Percentiles rank a stretch among this genome's conserved stretches.
These are phyloP conservation scores for Tanytarsus gracilentus DNA, from an alignment of 2,888 invertebrate genomes.

Conservation along the genomic window DNA sequence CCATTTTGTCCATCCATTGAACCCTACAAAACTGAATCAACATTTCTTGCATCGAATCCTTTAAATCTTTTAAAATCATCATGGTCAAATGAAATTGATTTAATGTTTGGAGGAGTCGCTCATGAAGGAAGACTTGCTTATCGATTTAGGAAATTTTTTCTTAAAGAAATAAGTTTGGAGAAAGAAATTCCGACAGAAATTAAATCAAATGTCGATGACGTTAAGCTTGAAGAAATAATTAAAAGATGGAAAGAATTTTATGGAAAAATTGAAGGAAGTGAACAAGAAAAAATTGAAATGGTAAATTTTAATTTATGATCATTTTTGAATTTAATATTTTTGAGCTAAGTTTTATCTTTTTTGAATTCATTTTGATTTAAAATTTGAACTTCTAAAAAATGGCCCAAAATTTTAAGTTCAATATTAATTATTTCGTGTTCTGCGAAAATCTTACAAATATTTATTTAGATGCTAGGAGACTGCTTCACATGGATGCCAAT, in stretches of 20 bases:
- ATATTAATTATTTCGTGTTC: no score
- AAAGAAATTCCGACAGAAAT: not conserved
- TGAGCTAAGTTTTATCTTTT: no score
- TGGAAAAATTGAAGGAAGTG: no score
- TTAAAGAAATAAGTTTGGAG: no score
- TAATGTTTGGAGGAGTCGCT: slow-evolving; percentile 39
- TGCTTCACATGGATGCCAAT: slow-evolving; percentile 40
- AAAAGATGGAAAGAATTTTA: not conserved
- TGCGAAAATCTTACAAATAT: no score
- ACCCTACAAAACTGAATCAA: slow-evolving; percentile 37
- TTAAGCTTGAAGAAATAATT: not conserved
- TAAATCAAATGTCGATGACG: not conserved
- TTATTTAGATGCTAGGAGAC: slow-evolving; percentile 37
- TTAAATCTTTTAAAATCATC: slow-evolving; percentile 35
- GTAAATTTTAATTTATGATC: no score
- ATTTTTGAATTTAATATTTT: no score
- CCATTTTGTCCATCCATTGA: slow-evolving; percentile 41
- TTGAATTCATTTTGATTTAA: no score
- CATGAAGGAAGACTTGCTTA: slow-evolving; percentile 40
- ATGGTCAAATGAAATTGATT: slow-evolving; percentile 39
- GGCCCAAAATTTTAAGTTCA: no score
- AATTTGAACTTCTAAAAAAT: no score
- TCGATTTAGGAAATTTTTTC: no score
- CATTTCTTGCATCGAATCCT: slow-evolving; percentile 36
- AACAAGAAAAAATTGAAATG: no score